Percentiles rank a stretch among this genome's conserved stretches.
Evolutionary conservation across 2,888 invertebrate genomes (phyloP).

Genomic region (Eupithecia centaureata): DNA sequence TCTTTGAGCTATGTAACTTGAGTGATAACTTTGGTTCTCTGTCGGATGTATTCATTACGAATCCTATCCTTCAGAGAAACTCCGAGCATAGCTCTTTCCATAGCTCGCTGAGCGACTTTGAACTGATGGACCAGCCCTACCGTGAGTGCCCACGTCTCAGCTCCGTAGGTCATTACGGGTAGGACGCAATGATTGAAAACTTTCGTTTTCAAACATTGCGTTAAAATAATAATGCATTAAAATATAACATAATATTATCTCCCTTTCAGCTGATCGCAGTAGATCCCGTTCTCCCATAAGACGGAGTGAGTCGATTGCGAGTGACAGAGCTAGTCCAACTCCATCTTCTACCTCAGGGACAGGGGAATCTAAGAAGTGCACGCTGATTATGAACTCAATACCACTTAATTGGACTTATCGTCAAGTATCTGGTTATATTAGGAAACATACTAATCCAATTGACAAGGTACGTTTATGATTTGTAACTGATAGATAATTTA

Average conservation of each 20-base stretch:
- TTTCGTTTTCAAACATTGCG: too few relatives aligned
- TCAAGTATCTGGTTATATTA: constrained; percentile 14
- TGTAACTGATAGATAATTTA: background rate
- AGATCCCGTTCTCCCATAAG: constrained; percentile 24
- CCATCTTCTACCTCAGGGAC: constrained; percentile 13
- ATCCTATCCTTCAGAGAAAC: too few relatives aligned
- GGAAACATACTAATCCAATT: constrained; percentile 5
- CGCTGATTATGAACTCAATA: constrained; percentile 5
- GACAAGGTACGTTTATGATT: constrained; percentile 9
- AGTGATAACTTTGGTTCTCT: too few relatives aligned
- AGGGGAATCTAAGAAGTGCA: background rate
- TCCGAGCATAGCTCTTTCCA: too few relatives aligned
- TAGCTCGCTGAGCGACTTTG: too few relatives aligned
- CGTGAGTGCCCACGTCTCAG: too few relatives aligned
- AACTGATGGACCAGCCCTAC: too few relatives aligned
- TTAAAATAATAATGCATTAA: too few relatives aligned
- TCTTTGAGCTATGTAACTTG: too few relatives aligned
- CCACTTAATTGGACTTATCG: constrained; percentile 9
- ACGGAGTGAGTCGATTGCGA: background rate
- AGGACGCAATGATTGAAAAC: too few relatives aligned
- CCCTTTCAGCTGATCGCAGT: constrained; percentile 21
- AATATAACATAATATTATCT: background rate
- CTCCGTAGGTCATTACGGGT: too few relatives aligned
- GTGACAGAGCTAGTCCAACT: constrained; percentile 17
- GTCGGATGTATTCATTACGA: too few relatives aligned